Base-by-base conservation (phyloP, 2,797 vertebrate species). In the Bufotes viridis region DNA sequence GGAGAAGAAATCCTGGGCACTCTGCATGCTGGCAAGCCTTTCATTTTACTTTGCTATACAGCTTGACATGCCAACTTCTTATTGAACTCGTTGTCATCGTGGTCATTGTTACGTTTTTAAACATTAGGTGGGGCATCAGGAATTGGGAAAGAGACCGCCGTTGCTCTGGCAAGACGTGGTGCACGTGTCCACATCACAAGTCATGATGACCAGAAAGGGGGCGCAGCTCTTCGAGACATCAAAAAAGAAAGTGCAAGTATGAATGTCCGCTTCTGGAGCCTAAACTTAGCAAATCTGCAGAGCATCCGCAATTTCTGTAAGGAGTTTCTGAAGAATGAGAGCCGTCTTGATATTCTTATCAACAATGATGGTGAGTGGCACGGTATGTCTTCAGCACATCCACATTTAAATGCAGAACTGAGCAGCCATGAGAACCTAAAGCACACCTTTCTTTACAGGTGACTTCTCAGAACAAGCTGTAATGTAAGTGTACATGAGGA, bases 161-260 rank as follows among this genome's bases (percentile, higher is more conserved):
- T 96, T 78, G 93, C 94, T 7, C 10, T 97, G 92, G 96, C 96
- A 4, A 58, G 84, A 75, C 93, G 96, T 87, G 96, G 96, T 1
- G 96, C 95, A 29, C 94, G 95, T 10, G 95, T 96, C 81, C 90
- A 96, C 88, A 93, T 96, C 18, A 95, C 94, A 8, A 95, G 95
- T 87, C 92, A 95, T 55, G 93, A 96, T 63, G 58, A 74, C n/a
- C 92, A 93, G 57, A 94, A 92, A 88, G 94, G 94, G 0, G 93
- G 91, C 82, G 93, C 93, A 69, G 95, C 96, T 0, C 92, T 95
- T 26, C 91, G 90, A 79, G 94, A 96, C 70, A 96, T 97, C 87
- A 95, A 94, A 88, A 91, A 90, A 63, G 95, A 86, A 90, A 94
- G 95, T 70, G 94, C 90, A 91, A 96, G 88, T 26, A 91, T 97